Conservation (phyloP, 2,797 vertebrate genomes). For the Lithobates pipiens region DNA sequence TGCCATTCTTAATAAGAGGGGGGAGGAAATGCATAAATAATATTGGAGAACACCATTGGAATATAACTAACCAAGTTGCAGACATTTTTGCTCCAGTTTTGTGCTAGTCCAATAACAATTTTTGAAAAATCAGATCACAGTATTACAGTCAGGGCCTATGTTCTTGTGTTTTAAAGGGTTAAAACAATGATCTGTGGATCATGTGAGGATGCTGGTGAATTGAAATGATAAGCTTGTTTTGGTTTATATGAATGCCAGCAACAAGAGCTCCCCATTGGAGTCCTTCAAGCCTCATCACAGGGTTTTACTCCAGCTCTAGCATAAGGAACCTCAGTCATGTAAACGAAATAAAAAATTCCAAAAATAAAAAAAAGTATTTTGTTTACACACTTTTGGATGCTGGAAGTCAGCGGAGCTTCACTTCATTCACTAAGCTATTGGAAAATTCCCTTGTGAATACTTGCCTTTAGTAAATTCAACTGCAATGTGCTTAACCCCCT, state of each 20-base stretch:
- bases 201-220: not conserved
- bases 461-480: no score
- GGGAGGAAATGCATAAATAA: not conserved
- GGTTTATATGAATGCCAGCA: not conserved
- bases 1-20: conserved; percentile 24
- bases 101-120: not conserved
- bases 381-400: no score
- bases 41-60: not conserved
- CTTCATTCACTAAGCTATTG: no score
- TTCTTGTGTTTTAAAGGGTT: not conserved
- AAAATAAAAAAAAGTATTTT: no score
- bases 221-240: not conserved
- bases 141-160: not conserved
- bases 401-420: no score
- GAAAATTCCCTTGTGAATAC: no score
- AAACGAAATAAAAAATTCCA: no score
- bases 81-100: not conserved
- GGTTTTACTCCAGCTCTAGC: not conserved
- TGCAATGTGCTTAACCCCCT: no score
- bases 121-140: no score
- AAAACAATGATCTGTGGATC: not conserved
- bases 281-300: not conserved
- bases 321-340: not conserved
- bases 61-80: not conserved
- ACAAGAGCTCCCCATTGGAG: no score